These are phyloP conservation scores for Ellobius talpinus DNA, from an alignment of 2,113 vertebrate genomes.

Conservation along the genomic window DNA sequence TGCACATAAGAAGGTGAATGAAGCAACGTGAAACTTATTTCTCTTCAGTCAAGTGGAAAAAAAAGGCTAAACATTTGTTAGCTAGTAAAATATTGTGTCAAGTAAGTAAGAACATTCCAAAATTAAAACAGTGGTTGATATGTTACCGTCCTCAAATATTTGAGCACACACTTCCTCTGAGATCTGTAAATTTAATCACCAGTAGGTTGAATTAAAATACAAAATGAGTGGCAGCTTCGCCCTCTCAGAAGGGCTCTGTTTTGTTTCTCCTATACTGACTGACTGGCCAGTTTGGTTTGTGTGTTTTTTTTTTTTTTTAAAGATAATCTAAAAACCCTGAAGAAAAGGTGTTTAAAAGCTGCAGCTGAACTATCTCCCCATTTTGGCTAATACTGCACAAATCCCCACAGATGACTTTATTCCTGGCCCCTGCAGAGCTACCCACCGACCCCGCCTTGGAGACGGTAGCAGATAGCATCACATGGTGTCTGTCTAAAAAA, in stretches of 20 bases:
- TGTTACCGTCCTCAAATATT: conserved; percentile 80
- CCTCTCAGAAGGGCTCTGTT: conserved; percentile 60
- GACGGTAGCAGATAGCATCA: conserved; percentile 76
- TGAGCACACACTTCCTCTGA: conserved; percentile 76
- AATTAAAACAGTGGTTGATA: conserved; percentile 82
- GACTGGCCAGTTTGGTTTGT: conserved; percentile 18
- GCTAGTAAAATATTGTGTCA: conserved; percentile 84
- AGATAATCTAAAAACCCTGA: background rate
- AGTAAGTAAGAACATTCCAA: conserved; percentile 81
- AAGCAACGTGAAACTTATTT: conserved; percentile 79
- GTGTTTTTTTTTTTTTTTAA: background rate
- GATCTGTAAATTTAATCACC: conserved; percentile 82
- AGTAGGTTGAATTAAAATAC: conserved; percentile 80
- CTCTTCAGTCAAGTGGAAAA: conserved; percentile 77
- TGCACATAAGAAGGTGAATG: conserved; percentile 82
- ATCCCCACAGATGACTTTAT: conserved; percentile 51
- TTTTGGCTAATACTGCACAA: conserved; percentile 52
- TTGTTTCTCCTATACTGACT: background rate
- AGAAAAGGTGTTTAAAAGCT: conserved; percentile 21
- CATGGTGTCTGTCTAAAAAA: conserved; percentile 72
- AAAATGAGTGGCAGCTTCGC: conserved; percentile 71
- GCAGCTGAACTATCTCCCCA: background rate
- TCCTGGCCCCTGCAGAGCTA: conserved; percentile 27
- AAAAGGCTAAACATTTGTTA: conserved; percentile 83
- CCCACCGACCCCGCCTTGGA: background rate